A percentile compares a stretch with the other conserved stretches of the same genome.
These are phyloP conservation scores for Melanophora roralis DNA, from an alignment of 2,888 invertebrate genomes.

Conservation along the genomic window DNA sequence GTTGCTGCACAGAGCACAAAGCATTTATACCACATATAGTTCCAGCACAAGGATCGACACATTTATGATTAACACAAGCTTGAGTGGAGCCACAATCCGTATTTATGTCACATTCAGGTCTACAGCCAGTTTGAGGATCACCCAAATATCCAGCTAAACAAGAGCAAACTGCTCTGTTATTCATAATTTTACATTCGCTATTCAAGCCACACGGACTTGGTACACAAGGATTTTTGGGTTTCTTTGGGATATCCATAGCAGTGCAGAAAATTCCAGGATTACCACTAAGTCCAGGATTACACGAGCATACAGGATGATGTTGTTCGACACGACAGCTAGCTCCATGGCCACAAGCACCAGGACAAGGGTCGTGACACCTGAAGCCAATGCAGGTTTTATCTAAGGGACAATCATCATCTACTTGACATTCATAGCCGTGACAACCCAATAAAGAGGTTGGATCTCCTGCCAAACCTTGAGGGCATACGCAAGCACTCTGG, in stretches of 20 bases:
- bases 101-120: conserved; percentile 89
- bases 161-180: conserved; percentile 85
- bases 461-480: conserved; percentile 86
- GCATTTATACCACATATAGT: conserved; percentile 89
- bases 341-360: conserved; percentile 87
- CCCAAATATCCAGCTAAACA: conserved; percentile 87
- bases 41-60: conserved; percentile 85
- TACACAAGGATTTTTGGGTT: conserved; percentile 83
- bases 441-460: conserved; percentile 85
- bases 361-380: conserved; percentile 88
- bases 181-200: conserved; percentile 85
- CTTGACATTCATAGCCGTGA: conserved; percentile 87
- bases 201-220: conserved; percentile 88
- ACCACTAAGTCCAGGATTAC: conserved; percentile 84
- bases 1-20: conserved; percentile 86
- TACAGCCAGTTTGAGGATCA: conserved; percentile 86
- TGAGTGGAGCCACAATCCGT: conserved; percentile 86
- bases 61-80: conserved; percentile 86
- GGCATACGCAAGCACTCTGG: conserved; percentile 85
- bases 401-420: conserved; percentile 86
- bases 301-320: conserved; percentile 89
- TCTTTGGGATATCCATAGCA: conserved; percentile 78
- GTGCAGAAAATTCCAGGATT: conserved; percentile 88
- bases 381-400: conserved; percentile 88
- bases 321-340: conserved; percentile 86